Evolutionary conservation across 2,797 vertebrate genomes (phyloP).

Genomic region (Oceanodroma leucorhoa): DNA sequence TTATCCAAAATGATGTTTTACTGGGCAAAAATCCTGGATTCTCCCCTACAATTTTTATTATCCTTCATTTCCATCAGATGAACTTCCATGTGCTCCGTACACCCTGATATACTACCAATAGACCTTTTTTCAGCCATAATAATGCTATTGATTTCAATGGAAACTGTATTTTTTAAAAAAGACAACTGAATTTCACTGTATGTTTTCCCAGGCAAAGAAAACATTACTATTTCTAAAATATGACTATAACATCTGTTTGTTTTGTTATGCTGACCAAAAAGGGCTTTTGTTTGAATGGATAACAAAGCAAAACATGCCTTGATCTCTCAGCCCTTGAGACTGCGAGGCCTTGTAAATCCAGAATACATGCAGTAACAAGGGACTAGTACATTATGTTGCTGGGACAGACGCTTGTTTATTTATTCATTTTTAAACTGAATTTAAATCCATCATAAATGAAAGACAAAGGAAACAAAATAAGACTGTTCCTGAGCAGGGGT

Average conservation of each 20-base stretch:
- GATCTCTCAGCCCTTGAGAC: background rate
- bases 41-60: background rate
- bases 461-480: background rate
- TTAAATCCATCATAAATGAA: background rate
- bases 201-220: background rate
- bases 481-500: background rate
- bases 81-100: background rate
- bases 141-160: background rate
- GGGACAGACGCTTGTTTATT: background rate
- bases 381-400: background rate
- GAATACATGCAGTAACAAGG: background rate
- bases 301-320: background rate
- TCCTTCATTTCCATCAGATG: background rate
- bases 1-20: background rate
- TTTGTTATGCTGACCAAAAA: background rate
- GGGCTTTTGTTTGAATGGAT: background rate
- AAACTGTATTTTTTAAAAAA: background rate
- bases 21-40: background rate
- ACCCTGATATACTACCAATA: background rate
- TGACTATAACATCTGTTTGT: fast-evolving
- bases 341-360: background rate
- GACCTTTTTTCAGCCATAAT: background rate
- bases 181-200: background rate
- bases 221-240: background rate
- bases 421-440: background rate